Evolutionary conservation across 2,888 invertebrate genomes (phyloP), one percentile per base, ranked within the genome.

Genomic region (Argyresthia albistria): DNA sequence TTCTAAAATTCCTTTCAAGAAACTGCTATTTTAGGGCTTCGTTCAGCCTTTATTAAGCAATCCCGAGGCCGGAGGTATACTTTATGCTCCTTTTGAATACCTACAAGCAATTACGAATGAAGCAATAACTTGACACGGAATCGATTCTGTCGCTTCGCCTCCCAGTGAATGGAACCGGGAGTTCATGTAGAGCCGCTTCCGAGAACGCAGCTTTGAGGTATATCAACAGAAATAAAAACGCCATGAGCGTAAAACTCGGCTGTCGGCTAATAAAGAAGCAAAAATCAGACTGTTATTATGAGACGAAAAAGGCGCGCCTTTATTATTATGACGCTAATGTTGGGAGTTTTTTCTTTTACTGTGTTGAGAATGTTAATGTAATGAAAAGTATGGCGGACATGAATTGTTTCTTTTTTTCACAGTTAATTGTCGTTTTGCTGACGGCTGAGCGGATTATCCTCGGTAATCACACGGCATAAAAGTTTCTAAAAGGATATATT

Each of bases 241-340:
- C 73, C 82, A 75, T 79, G 77, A 65, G 62, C 66, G 69, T 73
- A 76, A 81, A 80, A 66, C 77, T 70, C 66, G 71, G 75, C 70
- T 73, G 74, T 65, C 63, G 67, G 65, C 74, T 81, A 81, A 81
- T 82, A 82, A 82, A 80, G 73, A 73, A 73, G 66, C 65, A 66
- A 60, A 71, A 74, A 78, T 78, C 76, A 70, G 63, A 64, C 62
- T 63, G 70, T 52, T 53, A 25, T 25, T 25, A 50, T 47, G 50
- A 60, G 72, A 67, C 66, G 50, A 54, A 58, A 54, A 56, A 65
- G 71, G 61, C 57, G 66, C 67, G 69, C 62, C 73, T 80, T 80
- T 81, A 81, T 80, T 80, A 80, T 77, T 75, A 80, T 70, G 73
- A 68, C 66, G 67, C 72, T 76, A 78, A 80, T 78, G 77, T 75